Base-by-base conservation (phyloP, 2,113 vertebrate genomes). In the Saguinus midas region DNA sequence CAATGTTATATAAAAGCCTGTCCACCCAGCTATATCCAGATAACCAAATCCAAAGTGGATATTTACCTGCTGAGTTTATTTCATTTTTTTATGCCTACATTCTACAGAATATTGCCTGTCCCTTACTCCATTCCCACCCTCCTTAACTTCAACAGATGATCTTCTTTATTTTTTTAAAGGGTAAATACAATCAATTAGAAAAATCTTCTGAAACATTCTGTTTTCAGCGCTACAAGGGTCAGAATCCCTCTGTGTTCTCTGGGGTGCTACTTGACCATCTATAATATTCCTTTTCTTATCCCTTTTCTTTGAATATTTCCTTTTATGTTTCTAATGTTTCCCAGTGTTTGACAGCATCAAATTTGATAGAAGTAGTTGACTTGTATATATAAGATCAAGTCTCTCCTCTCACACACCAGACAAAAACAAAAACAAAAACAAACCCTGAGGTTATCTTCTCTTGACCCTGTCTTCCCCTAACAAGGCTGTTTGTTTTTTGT, bases 1-100 rank as follows among this genome's bases (percentile, higher is more conserved):
- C 83, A 57, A 57, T 27, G 87, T 79, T 92, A 82, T 58, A 43
- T 73, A 96, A 94, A 90, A 95, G 64, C 50, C 78, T 94, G 90
- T 84, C 94, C 92, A 94, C 90, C 73, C 88, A 97, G 81, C 72
- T 21, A 72, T 82, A 80, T 40, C 37, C 68, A 87, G 83, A 95
- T 94, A 87, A 93, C 84, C 66, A 84, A 87, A 27, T 90, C 66
- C 84, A 88, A 78, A 72, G 91, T 78, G 83, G 66, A 2, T 61
- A 75, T 58, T 78, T 93, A 96, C 72, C 87, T 83, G 76, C 37
- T 66, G 66, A 45, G 16, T 45, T 91, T 70, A 76, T 48, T 91
- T 94, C 25, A 27, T n/a, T 70, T 32, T 84, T 76, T 87, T 70
- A 35, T 45, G 43, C 32, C 75, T 93, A 18, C 1, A 14, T 83